Conservation (phyloP, 2,797 vertebrate species). For the Cetoscarus ocellatus region DNA sequence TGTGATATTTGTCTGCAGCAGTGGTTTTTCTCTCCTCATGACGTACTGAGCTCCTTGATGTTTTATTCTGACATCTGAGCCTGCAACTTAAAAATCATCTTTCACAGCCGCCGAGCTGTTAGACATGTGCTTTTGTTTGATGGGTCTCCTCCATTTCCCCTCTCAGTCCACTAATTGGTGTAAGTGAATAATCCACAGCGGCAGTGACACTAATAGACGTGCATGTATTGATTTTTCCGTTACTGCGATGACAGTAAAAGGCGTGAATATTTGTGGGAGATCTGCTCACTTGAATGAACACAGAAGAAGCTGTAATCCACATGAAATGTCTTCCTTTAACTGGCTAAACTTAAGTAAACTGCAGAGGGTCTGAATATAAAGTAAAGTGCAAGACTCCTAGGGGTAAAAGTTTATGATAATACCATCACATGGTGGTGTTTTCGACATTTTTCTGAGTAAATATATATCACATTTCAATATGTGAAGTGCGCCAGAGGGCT, state of each 20-base stretch:
- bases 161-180: constrained; percentile 37
- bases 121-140: constrained; percentile 34
- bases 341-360: not conserved
- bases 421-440: not conserved
- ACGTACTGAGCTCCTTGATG: constrained; percentile 26
- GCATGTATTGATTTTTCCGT: constrained; percentile 50
- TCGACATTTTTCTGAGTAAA: constrained; percentile 8
- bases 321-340: constrained; percentile 1
- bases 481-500: constrained; percentile 36
- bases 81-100: constrained; percentile 31
- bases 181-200: constrained; percentile 40
- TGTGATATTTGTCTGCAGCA: constrained; percentile 17
- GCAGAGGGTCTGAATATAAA: not conserved
- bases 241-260: constrained; percentile 41
- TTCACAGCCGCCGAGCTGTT: constrained; percentile 15
- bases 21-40: constrained; percentile 5
- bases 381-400: constrained; percentile 12
- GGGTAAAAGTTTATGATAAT: constrained; percentile 26
- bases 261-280: constrained; percentile 23
- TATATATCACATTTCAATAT: constrained; percentile 41
- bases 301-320: not conserved
- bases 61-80: constrained; percentile 32
- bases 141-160: constrained; percentile 29
- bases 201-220: constrained; percentile 38
- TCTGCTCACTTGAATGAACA: constrained; percentile 25